Base-by-base conservation (phyloP, 2,888 invertebrate species). In the Heteromyza rotundicornis region DNA sequence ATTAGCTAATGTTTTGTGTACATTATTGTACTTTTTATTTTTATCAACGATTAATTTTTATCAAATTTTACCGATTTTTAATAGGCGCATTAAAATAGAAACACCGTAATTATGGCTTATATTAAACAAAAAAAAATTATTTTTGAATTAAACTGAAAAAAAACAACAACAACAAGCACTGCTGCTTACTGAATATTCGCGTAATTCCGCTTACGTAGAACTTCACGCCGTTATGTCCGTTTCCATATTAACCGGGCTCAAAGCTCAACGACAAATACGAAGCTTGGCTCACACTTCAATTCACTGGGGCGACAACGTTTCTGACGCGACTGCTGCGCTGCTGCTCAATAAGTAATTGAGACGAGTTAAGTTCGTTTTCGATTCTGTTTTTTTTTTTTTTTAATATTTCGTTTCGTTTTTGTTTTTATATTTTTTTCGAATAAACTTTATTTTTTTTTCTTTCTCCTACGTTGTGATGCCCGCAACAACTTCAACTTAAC, bases 401-500 rank as follows among this genome's bases (percentile, higher is more conserved):
- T 47, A 40, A 23, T 8, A 24, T 57, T 55, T 14, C 36, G 14
- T 44, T 59, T 62, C 64, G 56, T 66, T 51, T 20, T 64, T 57
- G 47, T 61, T 53, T 54, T 47, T 56, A 22, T 54, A 24, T 66
- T 68, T 64, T 68, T 71, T 64, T 63, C 54, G 63, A 66, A 70
- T 63, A 52, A 23, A 60, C 59, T 63, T 65, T 68, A 47, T 19
- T 24, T 35, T 17, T 52, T 12, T 50, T 40, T 3, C 40, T 10
- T 40, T 40, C 2, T n/a, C 3, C 14, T 40, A n/a, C 40, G 62
- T 57, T 62, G 66, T 67, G 60, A 59, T 68, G 51, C 62, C 55
- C 60, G 67, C 68, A 64, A 68, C 74, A 74, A 68, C 70, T 73
- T 70, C 69, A 74, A 65, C 73, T 68, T 70, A 71, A 79, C 79